phyloP scores from a whole-genome alignment of 1,140 invertebrate genomes.

The Listronotus oregonensis region DNA sequence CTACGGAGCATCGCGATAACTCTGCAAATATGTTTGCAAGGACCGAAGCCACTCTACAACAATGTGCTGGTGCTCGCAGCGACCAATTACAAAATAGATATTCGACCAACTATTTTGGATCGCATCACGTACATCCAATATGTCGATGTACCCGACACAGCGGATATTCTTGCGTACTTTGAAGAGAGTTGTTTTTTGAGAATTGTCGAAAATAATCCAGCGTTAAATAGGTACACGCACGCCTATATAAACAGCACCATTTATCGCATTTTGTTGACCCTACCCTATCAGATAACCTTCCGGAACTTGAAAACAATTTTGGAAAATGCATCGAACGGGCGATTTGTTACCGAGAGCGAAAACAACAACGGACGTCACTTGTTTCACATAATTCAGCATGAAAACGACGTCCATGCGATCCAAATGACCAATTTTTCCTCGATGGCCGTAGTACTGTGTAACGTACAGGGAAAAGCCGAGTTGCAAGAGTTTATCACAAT shows the following conservation, averaged over 20 bases:
- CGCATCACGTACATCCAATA: too few relatives aligned
- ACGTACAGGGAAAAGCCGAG: not conserved
- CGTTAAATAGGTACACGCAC: too few relatives aligned
- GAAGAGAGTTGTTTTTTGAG: too few relatives aligned
- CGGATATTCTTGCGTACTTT: too few relatives aligned
- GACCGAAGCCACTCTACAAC: not conserved
- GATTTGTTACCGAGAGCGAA: conserved; percentile 1
- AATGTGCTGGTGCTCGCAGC: not conserved
- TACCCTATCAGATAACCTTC: too few relatives aligned
- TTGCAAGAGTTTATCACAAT: not conserved
- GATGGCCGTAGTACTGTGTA: not conserved
- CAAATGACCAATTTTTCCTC: not conserved
- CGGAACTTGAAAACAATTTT: conserved; percentile 6
- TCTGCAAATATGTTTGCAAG: conserved; percentile 7
- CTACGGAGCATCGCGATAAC: not conserved
- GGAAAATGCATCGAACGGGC: conserved; percentile 2
- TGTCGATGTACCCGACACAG: too few relatives aligned
- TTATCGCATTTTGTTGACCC: too few relatives aligned
- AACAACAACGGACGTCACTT: conserved; percentile 3
- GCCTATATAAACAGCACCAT: too few relatives aligned
- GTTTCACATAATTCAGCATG: not conserved
- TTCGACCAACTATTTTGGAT: not conserved
- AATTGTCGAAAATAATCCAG: too few relatives aligned
- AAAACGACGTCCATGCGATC: not conserved
- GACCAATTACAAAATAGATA: conserved; percentile 3